Percentiles rank a stretch among this genome's conserved stretches.
These are phyloP conservation scores for Oeneis ivallda DNA, from an alignment of 2,888 invertebrate species.

Conservation along the genomic window DNA sequence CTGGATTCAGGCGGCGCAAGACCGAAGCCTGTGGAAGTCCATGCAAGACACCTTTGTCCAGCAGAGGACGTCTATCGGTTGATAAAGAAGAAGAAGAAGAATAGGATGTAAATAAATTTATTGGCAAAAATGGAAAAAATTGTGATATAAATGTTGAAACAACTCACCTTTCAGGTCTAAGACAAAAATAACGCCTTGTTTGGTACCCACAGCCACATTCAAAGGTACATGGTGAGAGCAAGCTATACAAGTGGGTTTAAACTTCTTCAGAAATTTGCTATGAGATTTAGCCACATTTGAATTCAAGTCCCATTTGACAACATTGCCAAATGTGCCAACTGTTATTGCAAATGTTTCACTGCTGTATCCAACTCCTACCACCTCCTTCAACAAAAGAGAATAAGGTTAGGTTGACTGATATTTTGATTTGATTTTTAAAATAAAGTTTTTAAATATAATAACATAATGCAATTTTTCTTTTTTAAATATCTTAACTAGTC, in stretches of 20 bases:
- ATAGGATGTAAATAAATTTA: too few relatives aligned
- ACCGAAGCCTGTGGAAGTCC: too few relatives aligned
- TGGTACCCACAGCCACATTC: conserved; percentile 71
- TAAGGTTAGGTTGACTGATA: too few relatives aligned
- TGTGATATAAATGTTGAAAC: neutral
- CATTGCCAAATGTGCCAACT: conserved; percentile 68
- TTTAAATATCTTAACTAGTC: too few relatives aligned
- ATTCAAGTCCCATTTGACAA: conserved; percentile 79
- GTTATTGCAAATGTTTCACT: conserved; percentile 70
- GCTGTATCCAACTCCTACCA: conserved; percentile 72
- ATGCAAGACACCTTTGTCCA: too few relatives aligned
- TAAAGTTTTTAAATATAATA: too few relatives aligned
- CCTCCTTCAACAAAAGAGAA: conserved; percentile 54
- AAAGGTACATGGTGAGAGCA: conserved; percentile 63
- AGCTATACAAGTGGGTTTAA: conserved; percentile 62
- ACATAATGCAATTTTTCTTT: too few relatives aligned
- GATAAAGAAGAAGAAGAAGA: too few relatives aligned
- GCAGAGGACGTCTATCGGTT: too few relatives aligned
- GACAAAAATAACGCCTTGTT: conserved; percentile 71
- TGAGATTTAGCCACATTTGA: conserved; percentile 71
- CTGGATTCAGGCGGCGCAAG: too few relatives aligned
- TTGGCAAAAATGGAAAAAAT: too few relatives aligned
- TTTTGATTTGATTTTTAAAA: too few relatives aligned
- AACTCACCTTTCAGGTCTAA: conserved; percentile 64
- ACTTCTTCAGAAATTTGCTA: conserved; percentile 51